Conservation (phyloP, 2,888 invertebrate species). For the Plutella xylostella region DNA sequence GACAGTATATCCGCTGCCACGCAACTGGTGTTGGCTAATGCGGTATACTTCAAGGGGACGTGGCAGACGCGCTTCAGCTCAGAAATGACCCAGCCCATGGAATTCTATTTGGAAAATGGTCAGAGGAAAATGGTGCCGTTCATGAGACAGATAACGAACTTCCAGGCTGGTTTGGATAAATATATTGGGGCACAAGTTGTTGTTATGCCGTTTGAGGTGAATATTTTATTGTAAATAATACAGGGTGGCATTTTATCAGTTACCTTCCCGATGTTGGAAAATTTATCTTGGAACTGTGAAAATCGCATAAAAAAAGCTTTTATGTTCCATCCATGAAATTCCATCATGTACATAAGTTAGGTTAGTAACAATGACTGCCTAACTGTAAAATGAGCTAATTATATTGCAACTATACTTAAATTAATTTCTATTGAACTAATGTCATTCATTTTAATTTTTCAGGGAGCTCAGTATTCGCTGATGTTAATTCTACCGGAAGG, state of each 20-base stretch:
- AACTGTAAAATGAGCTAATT: no score
- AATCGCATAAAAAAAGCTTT: background rate
- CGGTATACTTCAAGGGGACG: conserved; percentile 78
- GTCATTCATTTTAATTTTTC: conserved; percentile 21
- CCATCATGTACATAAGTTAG: no score
- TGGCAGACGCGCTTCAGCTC: conserved; percentile 75
- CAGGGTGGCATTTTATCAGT: no score
- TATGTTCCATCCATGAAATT: background rate
- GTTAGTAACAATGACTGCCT: no score
- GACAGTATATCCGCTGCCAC: conserved; percentile 61
- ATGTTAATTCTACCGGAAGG: conserved; percentile 53
- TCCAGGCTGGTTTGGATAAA: conserved; percentile 63
- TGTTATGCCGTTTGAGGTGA: conserved; percentile 75
- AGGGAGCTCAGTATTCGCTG: conserved; percentile 57
- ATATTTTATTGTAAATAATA: no score
- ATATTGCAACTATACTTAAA: no score
- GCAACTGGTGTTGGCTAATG: conserved; percentile 74
- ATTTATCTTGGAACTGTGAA: background rate
- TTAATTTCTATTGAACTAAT: no score
- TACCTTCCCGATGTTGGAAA: no score
- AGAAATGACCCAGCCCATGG: conserved; percentile 55
- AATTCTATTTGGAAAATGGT: conserved; percentile 63
- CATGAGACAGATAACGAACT: conserved; percentile 71
- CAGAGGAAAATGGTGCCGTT: conserved; percentile 58
- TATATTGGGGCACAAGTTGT: conserved; percentile 70